Conservation (phyloP, 2,888 invertebrate species). For the Frankliniella fusca region DNA sequence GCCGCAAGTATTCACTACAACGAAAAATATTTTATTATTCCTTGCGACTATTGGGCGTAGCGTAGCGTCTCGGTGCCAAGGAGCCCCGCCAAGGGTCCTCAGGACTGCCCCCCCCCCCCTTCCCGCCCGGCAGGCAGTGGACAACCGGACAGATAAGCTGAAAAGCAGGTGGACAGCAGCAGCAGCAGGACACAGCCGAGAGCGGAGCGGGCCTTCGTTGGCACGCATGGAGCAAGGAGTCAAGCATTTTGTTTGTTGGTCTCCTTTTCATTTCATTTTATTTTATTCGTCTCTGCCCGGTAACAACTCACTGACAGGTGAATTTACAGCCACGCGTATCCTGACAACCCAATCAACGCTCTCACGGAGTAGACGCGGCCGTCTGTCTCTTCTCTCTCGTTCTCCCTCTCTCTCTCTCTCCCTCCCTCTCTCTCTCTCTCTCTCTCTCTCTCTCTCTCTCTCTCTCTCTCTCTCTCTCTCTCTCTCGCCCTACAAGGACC, state of each 20-base stretch:
- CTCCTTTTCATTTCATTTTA: constrained; percentile 13
- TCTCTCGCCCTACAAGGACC: too few species aligned
- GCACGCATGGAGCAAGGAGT: background rate
- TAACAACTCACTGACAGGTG: constrained; percentile 6
- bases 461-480: background rate
- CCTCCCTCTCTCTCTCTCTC: background rate
- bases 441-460: background rate
- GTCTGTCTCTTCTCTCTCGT: too few species aligned
- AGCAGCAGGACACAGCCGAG: background rate
- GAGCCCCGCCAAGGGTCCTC: too few species aligned
- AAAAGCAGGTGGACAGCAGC: background rate
- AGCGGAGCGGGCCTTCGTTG: background rate
- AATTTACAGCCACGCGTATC: constrained; percentile 17
- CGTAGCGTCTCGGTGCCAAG: too few species aligned
- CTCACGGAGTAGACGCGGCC: background rate
- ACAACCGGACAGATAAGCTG: constrained; percentile 9
- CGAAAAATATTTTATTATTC: too few species aligned
- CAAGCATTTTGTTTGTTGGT: constrained; percentile 20
- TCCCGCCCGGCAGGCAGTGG: too few species aligned
- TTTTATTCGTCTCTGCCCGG: background rate
- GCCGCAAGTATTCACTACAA: too few species aligned
- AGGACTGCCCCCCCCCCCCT: too few species aligned
- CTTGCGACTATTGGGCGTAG: too few species aligned
- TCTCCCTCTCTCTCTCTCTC: background rate
- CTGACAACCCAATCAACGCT: constrained; percentile 18